Conservation (phyloP, 2,113 vertebrate genomes). For the Lagenorhynchus albirostris region DNA sequence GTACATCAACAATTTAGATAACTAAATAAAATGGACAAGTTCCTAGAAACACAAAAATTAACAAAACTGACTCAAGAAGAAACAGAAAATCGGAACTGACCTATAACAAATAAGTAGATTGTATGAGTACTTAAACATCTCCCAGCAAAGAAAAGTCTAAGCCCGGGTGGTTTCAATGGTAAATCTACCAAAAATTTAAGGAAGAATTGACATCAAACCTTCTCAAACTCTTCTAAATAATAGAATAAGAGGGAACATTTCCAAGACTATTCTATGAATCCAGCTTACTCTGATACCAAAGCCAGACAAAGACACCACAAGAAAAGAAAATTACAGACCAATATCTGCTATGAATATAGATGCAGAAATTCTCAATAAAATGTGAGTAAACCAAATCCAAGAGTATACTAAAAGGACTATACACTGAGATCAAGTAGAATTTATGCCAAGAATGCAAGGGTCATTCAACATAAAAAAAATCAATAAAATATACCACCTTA, state of each 20-base stretch:
- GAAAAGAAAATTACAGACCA: neutral
- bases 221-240: neutral
- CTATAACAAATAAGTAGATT: neutral
- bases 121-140: neutral
- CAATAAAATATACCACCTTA: neutral
- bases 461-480: neutral
- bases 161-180: neutral
- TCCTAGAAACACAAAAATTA: neutral
- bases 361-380: neutral
- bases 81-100: neutral
- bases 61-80: neutral
- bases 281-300: neutral
- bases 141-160: neutral
- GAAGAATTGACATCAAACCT: neutral
- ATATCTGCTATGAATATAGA: neutral
- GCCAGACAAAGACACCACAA: neutral
- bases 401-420: neutral
- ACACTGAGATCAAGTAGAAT: neutral
- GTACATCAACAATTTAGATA: neutral
- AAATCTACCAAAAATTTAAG: neutral
- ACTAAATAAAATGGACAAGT: neutral
- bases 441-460: neutral
- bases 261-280: neutral
- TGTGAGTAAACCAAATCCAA: neutral
- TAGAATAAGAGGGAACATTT: neutral